Conservation (phyloP, 1,140 invertebrate genomes). For the Pteromalus puparum region DNA sequence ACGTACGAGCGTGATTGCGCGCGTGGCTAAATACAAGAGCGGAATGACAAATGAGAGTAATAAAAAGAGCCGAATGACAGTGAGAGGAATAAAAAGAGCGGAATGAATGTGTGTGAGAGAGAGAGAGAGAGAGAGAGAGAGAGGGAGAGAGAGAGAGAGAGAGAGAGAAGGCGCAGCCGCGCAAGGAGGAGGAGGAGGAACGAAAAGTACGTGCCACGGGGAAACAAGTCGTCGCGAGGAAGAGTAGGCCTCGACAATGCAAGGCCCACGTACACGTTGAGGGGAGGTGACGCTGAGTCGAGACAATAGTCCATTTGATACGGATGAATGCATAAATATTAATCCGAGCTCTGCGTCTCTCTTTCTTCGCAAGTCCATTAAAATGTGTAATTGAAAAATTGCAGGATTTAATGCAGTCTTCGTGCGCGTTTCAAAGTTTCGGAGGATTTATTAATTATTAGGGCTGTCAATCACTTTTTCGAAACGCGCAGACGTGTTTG, state of each 20-base stretch:
- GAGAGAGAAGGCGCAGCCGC: neutral
- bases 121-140: neutral
- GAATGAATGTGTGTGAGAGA: no score
- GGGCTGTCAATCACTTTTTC: neutral
- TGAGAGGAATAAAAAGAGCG: neutral
- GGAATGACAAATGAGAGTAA: constrained; percentile 41
- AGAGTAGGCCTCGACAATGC: neutral
- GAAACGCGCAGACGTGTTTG: no score
- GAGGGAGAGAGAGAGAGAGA: neutral
- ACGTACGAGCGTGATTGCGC: neutral
- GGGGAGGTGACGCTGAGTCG: neutral
- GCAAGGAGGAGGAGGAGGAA: constrained; percentile 1
- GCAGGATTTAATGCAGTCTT: neutral
- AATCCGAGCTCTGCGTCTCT: neutral
- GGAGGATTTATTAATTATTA: neutral
- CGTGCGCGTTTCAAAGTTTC: no score
- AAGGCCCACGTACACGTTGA: neutral
- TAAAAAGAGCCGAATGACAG: constrained; percentile 32
- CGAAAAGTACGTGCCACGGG: neutral
- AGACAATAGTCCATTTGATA: constrained; percentile 42
- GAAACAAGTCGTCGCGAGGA: neutral
- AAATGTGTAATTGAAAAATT: neutral
- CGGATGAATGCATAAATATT: constrained; percentile 28
- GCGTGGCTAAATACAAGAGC: constrained; percentile 30
- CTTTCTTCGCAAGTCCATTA: neutral